Base-by-base conservation (phyloP, 2,113 vertebrate species). In the Narcine bancroftii region DNA sequence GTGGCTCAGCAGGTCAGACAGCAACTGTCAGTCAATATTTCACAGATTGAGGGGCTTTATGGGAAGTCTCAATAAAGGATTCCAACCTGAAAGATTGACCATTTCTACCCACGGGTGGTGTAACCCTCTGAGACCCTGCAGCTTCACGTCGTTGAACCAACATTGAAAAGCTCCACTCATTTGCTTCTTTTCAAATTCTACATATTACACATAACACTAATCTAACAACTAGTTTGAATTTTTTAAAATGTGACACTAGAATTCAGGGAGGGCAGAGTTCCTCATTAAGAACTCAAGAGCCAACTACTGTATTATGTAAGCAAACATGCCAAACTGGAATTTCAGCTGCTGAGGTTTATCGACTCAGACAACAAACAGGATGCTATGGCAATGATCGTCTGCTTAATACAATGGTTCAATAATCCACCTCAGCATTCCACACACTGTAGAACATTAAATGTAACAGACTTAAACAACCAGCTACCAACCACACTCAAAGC, bases 311-410 rank as follows among this genome's bases (percentile, higher is more conserved):
- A 87, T 87, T 87, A 87, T n/a, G 15, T 39, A 33, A 60, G 81
- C n/a, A 87, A 83, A 87, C 33, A 39, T 36, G n/a, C 17, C 81
- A 87, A 85, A 87, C 81, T 63, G 53, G 81, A 60, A 60, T 36
- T 9, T 15, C 53, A 63, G 53, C 81, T 60, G 5, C 50, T 21
- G 33, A 9, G 33, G 56, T 21, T 60, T 63, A 4, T 33, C 53
- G 36, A n/a, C 33, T n/a, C 21, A 13, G 33, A 53, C 17, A 50
- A 87, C 50, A 87, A 6, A 60, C 53, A 60, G 81, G 33, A 36
- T 36, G 60, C 33, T 60, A 36, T 36, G 33, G 81, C 81, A 85
- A 56, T 36, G 4, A 36, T 29, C 6, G 50, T 17, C 53, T 60
- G 50, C 11, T 81, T 29, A 53, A 53, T 11, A 1, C 5, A 87